Conservation (phyloP, 53 echinoderm and acorn worm species). For the Patiria pectinifera region DNA sequence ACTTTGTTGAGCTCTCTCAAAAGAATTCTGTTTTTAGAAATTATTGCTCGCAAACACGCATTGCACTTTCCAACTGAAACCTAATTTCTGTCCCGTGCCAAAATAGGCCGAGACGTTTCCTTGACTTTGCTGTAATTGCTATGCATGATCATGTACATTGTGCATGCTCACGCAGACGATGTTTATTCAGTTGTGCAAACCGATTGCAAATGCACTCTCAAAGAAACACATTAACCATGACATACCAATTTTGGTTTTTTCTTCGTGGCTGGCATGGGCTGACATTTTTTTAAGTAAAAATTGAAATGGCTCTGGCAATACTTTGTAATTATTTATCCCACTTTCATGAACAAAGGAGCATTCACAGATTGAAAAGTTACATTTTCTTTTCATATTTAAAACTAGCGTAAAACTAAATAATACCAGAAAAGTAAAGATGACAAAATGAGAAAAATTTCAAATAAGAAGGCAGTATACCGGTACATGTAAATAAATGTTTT, state of each 20-base stretch:
- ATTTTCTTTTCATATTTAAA: too few species aligned
- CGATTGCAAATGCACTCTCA: neutral
- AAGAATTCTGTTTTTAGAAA: too few species aligned
- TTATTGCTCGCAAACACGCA: too few species aligned
- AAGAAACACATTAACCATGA: neutral
- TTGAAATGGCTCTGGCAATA: neutral
- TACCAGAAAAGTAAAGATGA: neutral
- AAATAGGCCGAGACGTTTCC: neutral
- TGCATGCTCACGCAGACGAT: neutral
- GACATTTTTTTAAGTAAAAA: neutral
- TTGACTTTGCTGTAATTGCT: neutral
- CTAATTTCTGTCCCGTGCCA: too few species aligned
- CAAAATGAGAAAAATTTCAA: neutral
- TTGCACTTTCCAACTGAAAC: too few species aligned
- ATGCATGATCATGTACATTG: neutral
- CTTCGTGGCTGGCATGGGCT: neutral
- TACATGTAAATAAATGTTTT: too few species aligned
- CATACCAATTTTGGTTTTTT: neutral
- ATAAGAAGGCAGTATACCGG: neutral
- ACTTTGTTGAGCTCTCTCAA: neutral
- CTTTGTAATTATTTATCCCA: neutral
- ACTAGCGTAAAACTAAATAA: neutral
- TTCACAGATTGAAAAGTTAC: neutral
- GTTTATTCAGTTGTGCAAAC: slow-evolving; percentile 33
- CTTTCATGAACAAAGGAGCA: neutral